phyloP scores from a whole-genome alignment of 2,888 invertebrate species.

The Eristalis intricaria region DNA sequence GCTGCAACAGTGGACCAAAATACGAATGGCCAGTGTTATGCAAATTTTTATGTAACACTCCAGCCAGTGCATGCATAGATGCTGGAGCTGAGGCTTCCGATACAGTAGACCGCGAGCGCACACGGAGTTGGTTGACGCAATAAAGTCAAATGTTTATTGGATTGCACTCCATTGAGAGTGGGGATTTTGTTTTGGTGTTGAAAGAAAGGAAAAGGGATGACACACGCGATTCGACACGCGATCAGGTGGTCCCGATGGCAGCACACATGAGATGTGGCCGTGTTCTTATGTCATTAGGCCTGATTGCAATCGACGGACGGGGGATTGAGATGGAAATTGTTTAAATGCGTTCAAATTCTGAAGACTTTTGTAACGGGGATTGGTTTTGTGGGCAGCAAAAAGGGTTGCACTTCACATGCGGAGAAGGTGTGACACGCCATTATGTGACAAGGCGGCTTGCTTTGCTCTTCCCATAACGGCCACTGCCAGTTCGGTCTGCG shows the following conservation, averaged over 20 bases:
- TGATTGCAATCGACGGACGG: neutral
- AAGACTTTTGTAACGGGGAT: too few species aligned
- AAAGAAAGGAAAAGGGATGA: constrained; percentile 25
- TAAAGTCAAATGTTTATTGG: constrained; percentile 56
- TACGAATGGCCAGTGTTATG: constrained; percentile 55
- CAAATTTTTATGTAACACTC: constrained; percentile 43
- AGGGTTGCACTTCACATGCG: neutral
- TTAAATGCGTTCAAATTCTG: too few species aligned
- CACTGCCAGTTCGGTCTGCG: neutral
- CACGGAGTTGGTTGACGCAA: constrained; percentile 24
- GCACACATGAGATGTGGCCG: constrained; percentile 30
- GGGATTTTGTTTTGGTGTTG: constrained; percentile 8
- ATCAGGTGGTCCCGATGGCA: constrained; percentile 54
- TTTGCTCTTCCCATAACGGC: neutral
- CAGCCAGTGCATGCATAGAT: constrained; percentile 2
- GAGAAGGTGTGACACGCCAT: neutral
- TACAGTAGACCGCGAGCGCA: constrained; percentile 44
- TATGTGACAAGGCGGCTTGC: neutral
- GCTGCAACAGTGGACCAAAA: constrained; percentile 22
- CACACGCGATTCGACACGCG: constrained; percentile 17
- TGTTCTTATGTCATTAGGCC: neutral
- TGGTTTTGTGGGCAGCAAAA: neutral
- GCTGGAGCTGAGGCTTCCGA: constrained; percentile 40
- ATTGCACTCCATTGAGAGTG: constrained; percentile 31
- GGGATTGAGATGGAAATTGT: neutral